phyloP scores from a whole-genome alignment of 2,888 invertebrate genomes.

The Linnaemya vulpina region DNA sequence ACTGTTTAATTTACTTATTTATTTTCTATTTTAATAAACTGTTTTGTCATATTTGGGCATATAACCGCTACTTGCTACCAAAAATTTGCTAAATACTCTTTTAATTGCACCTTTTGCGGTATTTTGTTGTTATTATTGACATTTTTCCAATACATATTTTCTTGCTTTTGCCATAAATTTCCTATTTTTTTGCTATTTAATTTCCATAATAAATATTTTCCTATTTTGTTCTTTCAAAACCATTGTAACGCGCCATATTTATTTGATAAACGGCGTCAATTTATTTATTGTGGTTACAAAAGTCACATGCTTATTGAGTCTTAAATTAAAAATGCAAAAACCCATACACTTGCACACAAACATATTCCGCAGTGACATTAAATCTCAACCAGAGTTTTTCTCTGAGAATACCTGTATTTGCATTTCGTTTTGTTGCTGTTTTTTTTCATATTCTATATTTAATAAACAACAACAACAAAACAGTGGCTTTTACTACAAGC shows the following conservation, averaged over 20 bases:
- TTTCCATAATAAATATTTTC: not conserved
- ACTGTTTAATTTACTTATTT: not conserved
- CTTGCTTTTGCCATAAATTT: slow-evolving; percentile 22
- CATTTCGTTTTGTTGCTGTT: slow-evolving; percentile 6
- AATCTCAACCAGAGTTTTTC: slow-evolving; percentile 15
- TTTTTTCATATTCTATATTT: slow-evolving; percentile 10
- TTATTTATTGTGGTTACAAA: slow-evolving; percentile 22
- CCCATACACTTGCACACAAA: slow-evolving; percentile 6
- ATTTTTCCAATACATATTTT: slow-evolving; percentile 17
- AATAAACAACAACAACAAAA: not conserved
- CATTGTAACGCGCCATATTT: slow-evolving; percentile 63
- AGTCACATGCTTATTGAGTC: slow-evolving; percentile 55
- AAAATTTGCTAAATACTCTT: slow-evolving; percentile 23
- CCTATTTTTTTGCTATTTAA: slow-evolving; percentile 22
- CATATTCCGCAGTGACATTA: not conserved
- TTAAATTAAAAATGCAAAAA: slow-evolving; percentile 41
- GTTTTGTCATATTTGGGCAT: slow-evolving; percentile 5
- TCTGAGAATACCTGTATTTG: slow-evolving; percentile 21
- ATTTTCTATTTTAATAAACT: not conserved
- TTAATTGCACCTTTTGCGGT: slow-evolving; percentile 28
- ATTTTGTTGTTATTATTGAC: slow-evolving; percentile 13
- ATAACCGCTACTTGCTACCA: slow-evolving; percentile 32
- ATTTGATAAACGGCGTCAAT: slow-evolving; percentile 69
- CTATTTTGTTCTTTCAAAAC: slow-evolving; percentile 5
- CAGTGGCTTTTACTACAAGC: not conserved